phyloP scores from a whole-genome alignment of 1,140 invertebrate species.

The Anagrus nilaparvatae region DNA sequence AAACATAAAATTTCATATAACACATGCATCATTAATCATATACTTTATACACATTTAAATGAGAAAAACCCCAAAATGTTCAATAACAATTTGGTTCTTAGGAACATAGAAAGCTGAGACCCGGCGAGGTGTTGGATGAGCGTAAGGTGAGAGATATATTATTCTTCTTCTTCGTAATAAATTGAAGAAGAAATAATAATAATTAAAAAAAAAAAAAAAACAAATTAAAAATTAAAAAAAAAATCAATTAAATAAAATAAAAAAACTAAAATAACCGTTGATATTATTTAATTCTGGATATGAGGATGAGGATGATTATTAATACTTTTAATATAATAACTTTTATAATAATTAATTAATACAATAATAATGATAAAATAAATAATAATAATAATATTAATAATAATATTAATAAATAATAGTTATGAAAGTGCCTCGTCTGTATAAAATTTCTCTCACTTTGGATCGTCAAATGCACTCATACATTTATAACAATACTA shows the following conservation, averaged over 20 bases:
- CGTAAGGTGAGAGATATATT: conserved; percentile 75
- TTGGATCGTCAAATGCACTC: conserved; percentile 4
- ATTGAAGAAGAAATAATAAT: background rate
- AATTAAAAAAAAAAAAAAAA: background rate
- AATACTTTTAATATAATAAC: no score
- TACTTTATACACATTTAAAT: no score
- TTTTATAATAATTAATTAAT: background rate
- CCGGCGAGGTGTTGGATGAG: conserved; percentile 83
- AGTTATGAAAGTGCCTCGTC: conserved; percentile 25
- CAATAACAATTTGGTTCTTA: conserved; percentile 46
- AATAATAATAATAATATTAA: background rate
- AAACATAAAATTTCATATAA: no score
- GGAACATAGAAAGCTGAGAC: conserved; percentile 78
- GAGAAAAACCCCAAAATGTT: no score
- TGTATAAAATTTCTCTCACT: conserved; percentile 22
- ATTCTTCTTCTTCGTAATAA: conserved; percentile 17
- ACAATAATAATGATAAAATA: background rate
- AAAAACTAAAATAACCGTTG: no score
- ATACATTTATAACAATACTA: conserved; percentile 4
- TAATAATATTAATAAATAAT: conserved; percentile 10
- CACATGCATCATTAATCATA: no score
- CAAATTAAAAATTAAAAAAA: background rate
- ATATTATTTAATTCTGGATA: no score
- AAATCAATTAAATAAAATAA: no score
- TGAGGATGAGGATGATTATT: no score